Percentiles rank a stretch among this genome's conserved stretches.
Conservation (phyloP, 92 coral and sea anemone species). For the Siderastrea radians region DNA sequence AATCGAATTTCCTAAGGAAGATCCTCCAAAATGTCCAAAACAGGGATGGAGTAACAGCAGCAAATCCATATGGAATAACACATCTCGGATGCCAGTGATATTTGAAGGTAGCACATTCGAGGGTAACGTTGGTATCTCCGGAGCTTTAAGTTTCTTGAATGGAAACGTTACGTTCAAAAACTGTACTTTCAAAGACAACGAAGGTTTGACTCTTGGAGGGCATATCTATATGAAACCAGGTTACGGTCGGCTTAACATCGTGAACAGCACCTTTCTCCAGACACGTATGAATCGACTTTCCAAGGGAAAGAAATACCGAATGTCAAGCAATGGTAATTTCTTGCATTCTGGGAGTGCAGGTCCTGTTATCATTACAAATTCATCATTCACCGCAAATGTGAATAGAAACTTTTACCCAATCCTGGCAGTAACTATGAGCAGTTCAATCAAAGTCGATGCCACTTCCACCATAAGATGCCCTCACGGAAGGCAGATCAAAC, state of each 20-base stretch:
- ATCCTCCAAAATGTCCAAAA: background rate
- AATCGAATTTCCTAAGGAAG: background rate
- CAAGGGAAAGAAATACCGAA: no score
- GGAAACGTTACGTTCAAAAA: constrained; percentile 26
- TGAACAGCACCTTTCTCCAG: constrained; percentile 38
- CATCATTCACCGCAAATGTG: constrained; percentile 33
- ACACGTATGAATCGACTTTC: background rate
- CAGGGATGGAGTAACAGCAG: no score
- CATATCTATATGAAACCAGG: constrained; percentile 35
- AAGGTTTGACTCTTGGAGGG: constrained; percentile 30
- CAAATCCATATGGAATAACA: background rate
- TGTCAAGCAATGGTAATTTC: constrained; percentile 23
- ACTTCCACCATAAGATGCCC: constrained; percentile 36
- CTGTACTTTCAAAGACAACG: constrained; percentile 55
- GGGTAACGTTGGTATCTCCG: constrained; percentile 53
- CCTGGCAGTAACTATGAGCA: constrained; percentile 39
- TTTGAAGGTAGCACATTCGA: constrained; percentile 42
- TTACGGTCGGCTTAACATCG: constrained; percentile 39
- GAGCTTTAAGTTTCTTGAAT: constrained; percentile 34
- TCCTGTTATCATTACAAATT: constrained; percentile 8
- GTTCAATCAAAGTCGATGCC: constrained; percentile 30
- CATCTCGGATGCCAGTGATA: constrained; percentile 6
- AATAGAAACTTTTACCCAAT: constrained; percentile 16
- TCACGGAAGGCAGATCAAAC: background rate
- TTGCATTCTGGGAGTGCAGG: constrained; percentile 61